phyloP scores from a whole-genome alignment of 2,888 invertebrate species.

The Tryphoninae sp. region DNA sequence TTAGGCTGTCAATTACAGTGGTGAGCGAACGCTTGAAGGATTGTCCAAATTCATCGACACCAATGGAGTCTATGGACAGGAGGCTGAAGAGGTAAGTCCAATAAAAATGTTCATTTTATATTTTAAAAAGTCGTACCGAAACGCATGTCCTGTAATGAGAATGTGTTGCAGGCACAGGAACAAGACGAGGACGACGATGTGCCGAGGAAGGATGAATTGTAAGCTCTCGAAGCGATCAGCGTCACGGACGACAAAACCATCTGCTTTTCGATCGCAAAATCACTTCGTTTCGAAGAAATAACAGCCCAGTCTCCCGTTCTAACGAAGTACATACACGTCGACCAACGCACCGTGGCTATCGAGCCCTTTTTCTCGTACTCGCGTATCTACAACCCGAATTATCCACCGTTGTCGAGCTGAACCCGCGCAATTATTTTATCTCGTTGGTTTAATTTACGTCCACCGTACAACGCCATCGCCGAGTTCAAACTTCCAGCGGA shows the following conservation, averaged over 20 bases:
- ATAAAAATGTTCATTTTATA: slow-evolving; percentile 24
- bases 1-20: slow-evolving; percentile 93
- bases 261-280: slow-evolving; percentile 56
- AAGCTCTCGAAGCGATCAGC: slow-evolving; percentile 79
- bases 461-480: slow-evolving; percentile 25
- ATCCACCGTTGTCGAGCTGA: neutral
- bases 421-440: slow-evolving; percentile 9
- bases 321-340: slow-evolving; percentile 18
- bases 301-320: slow-evolving; percentile 26
- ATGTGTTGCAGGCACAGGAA: slow-evolving; percentile 82
- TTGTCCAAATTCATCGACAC: slow-evolving; percentile 96
- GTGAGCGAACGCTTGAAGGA: slow-evolving; percentile 96
- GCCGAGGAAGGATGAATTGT: slow-evolving; percentile 90
- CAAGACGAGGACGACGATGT: slow-evolving; percentile 89
- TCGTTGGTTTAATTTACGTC: neutral
- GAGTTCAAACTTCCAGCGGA: slow-evolving; percentile 27
- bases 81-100: slow-evolving; percentile 84
- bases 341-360: slow-evolving; percentile 5
- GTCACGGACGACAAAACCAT: slow-evolving; percentile 55
- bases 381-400: too few relatives aligned
- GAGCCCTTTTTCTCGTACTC: neutral
- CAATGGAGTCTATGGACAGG: slow-evolving; percentile 91
- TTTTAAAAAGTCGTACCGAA: too few relatives aligned
- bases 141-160: slow-evolving; percentile 40
- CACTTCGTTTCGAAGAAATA: slow-evolving; percentile 18